Base-by-base conservation (phyloP, 2,113 vertebrate species). In the Mirounga angustirostris region DNA sequence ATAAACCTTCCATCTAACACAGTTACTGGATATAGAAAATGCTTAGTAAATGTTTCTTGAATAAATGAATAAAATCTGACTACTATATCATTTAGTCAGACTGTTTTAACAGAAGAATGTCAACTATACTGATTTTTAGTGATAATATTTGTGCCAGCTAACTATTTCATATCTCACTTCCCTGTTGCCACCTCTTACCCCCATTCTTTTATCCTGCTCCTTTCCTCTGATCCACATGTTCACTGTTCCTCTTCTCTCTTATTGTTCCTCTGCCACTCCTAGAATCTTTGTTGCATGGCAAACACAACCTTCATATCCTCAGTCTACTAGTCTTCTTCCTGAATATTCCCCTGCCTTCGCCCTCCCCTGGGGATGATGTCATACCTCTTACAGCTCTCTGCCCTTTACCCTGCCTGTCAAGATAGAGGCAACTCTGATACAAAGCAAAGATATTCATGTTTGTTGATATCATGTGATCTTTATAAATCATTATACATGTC, bases 11-110 rank as follows among this genome's bases (percentile, higher is more conserved):
- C 43, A 74, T 52, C 19, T 26, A 65, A 54, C 13, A 95, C 63
- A 65, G 13, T 58, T 79, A 67, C 4, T 87, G 15, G 7, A 56
- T 21, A 56, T 69, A 71, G 21, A 79, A 52, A 73, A 86, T 63
- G 43, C 19, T 91, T 76, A 69, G 1, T 56, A 89, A 83, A 67
- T n/a, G 6, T 8, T 88, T 73, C 30, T 24, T 92, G 24, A 91
- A n/a, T 76, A 71, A 92, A 26, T 73, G 4, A 73, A 80, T 89
- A 94, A 88, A 91, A 81, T 81, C 28, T 94, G 30, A 56, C 59
- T 86, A 59, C 19, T 80, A 7, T 52, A 73, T 90, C 18, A 87
- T 46, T 86, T 67, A 61, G 50, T 78, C 24, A 86, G 36, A 89
- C 13, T 67, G 4, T 78, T 76, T 65, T 69, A 78, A 69, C 12